phyloP scores from a whole-genome alignment of 2,113 vertebrate genomes.

The Brachyistius frenatus region DNA sequence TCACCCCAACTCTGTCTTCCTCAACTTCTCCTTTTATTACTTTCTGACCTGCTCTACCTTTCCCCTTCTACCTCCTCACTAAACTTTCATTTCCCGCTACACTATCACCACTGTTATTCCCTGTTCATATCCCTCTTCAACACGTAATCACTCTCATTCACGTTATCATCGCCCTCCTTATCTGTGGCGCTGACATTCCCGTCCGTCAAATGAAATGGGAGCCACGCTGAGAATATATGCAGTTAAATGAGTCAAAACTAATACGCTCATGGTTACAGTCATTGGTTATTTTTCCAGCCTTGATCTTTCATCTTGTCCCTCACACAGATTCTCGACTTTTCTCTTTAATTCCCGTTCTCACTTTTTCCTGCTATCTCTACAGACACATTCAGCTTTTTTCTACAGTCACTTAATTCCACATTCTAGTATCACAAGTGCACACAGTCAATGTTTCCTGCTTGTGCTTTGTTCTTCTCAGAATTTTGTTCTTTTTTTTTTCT shows the following conservation, averaged over 20 bases:
- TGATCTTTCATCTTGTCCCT: not conserved
- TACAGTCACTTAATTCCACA: not conserved
- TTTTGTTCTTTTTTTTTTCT: no score
- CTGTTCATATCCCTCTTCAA: conserved; percentile 14
- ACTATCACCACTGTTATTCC: conserved; percentile 26
- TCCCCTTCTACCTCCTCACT: conserved; percentile 4
- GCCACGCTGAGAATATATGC: conserved; percentile 32
- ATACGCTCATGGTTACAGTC: not conserved
- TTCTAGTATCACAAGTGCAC: no score
- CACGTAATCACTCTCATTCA: conserved; percentile 43
- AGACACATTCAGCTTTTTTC: not conserved
- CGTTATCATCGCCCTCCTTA: conserved; percentile 34
- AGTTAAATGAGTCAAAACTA: conserved; percentile 63
- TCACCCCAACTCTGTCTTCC: not conserved
- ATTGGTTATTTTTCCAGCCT: conserved; percentile 8
- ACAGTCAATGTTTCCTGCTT: no score
- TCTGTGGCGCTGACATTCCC: conserved; percentile 36
- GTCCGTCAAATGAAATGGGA: conserved; percentile 34
- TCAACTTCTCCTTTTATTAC: not conserved
- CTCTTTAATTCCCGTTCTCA: not conserved
- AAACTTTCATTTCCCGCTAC: conserved; percentile 29
- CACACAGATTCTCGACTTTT: not conserved
- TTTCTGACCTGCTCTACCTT: not conserved
- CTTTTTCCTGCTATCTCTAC: not conserved
- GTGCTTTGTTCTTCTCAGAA: no score